A percentile compares a stretch with the other conserved stretches of the same genome.
phyloP scores from a whole-genome alignment of 1,140 invertebrate species.

The Proctacanthus coquilletti region DNA sequence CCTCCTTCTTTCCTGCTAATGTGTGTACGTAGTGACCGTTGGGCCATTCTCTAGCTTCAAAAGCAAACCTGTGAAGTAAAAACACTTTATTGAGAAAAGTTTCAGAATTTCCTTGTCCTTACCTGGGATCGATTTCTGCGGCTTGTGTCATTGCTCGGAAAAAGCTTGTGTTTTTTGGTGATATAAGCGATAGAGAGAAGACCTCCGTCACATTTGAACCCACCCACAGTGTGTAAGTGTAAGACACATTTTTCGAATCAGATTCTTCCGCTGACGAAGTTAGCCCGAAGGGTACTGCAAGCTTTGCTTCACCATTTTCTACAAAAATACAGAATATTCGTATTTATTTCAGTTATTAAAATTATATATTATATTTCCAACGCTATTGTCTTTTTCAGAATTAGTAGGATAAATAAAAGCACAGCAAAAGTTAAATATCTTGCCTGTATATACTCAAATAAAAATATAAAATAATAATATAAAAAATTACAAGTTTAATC shows the following conservation, averaged over 20 bases:
- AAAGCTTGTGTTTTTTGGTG: slow-evolving; percentile 38
- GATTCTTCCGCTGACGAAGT: slow-evolving; percentile 41
- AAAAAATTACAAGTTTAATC: too few relatives aligned
- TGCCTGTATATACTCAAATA: too few relatives aligned
- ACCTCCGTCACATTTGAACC: slow-evolving; percentile 55
- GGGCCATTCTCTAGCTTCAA: slow-evolving; percentile 71
- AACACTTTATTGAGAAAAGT: not conserved
- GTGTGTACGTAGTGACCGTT: slow-evolving; percentile 83
- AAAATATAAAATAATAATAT: too few relatives aligned
- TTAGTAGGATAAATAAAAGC: too few relatives aligned
- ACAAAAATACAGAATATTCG: too few relatives aligned
- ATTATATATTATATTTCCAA: too few relatives aligned
- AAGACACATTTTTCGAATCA: slow-evolving; percentile 49
- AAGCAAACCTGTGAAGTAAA: slow-evolving; percentile 34
- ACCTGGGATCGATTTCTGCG: slow-evolving; percentile 52
- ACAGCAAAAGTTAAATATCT: too few relatives aligned
- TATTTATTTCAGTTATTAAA: too few relatives aligned
- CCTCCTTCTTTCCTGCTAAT: slow-evolving; percentile 67
- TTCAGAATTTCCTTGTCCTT: not conserved
- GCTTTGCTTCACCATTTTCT: slow-evolving; percentile 28
- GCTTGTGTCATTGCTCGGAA: slow-evolving; percentile 73
- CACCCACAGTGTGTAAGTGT: slow-evolving; percentile 74
- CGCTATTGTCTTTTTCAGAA: too few relatives aligned
- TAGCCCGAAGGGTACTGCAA: slow-evolving; percentile 27
- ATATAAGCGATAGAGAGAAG: slow-evolving; percentile 22